phyloP scores from a whole-genome alignment of 2,888 invertebrate species.

The Volucella inanis region DNA sequence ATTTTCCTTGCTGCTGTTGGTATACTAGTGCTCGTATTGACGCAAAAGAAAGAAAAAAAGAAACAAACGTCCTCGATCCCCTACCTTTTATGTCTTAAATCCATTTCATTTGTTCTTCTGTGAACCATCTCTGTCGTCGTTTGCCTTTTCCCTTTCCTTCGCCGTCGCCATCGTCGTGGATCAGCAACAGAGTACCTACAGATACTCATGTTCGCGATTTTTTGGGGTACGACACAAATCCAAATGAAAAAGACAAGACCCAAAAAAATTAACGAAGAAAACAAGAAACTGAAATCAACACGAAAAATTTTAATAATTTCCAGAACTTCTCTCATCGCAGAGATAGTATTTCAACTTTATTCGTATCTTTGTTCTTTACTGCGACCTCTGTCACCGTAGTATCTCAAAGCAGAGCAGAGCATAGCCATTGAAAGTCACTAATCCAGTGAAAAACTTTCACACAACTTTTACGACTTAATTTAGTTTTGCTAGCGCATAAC shows the following conservation, averaged over 20 bases:
- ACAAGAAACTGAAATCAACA: slow-evolving; percentile 26
- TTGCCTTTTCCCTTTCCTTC: too few species aligned
- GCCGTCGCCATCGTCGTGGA: slow-evolving; percentile 25
- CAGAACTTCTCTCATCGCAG: slow-evolving; percentile 54
- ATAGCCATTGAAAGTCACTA: slow-evolving; percentile 62
- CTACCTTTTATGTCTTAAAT: slow-evolving; percentile 62
- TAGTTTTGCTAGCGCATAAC: slow-evolving; percentile 66
- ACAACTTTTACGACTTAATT: slow-evolving; percentile 73
- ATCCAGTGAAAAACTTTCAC: slow-evolving; percentile 73
- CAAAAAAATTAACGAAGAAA: slow-evolving; percentile 31
- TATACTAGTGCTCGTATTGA: neutral
- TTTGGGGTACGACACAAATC: slow-evolving; percentile 54
- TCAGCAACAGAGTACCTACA: neutral
- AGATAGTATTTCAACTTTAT: slow-evolving; percentile 16
- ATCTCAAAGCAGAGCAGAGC: neutral
- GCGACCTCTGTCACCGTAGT: slow-evolving; percentile 7
- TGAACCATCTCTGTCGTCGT: too few species aligned
- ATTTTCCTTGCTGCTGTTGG: slow-evolving; percentile 55
- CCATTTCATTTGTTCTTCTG: slow-evolving; percentile 60
- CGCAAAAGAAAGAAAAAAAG: slow-evolving; percentile 30
- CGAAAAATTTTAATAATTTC: slow-evolving; percentile 71
- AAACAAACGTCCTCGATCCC: slow-evolving; percentile 45
- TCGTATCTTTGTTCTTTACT: neutral
- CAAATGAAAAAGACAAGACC: slow-evolving; percentile 43
- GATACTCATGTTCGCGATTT: neutral